Base-by-base conservation (phyloP, 2,113 vertebrate genomes). In the Menura novaehollandiae region DNA sequence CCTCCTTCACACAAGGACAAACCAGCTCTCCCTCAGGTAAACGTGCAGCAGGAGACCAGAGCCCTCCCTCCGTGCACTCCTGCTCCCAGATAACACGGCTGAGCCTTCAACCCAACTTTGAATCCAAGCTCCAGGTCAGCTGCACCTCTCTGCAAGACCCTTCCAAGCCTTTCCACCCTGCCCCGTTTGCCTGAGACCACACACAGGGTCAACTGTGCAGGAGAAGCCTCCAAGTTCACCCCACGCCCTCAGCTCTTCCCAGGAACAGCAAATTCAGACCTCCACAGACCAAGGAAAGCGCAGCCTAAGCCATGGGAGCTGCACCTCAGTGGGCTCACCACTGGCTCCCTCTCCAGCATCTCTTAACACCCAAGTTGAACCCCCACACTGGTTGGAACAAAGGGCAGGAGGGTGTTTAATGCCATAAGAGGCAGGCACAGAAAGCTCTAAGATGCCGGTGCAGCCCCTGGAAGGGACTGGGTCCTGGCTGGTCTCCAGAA, bases 401-500 rank as follows among this genome's bases (percentile, higher is more conserved):
- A 55, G 46, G 56, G 26, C 58, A 44, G 15, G 43, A 23, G n/a
- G 19, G 39, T 3, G 6, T 37, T 75, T 52, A 18, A 44, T 59
- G 51, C 67, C 46, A 26, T 2, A 26, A 35, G 79, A 41, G 44
- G 44, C 76, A 76, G 43, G 66, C 5, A 8, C 72, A 89, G 55
- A 55, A 56, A 79, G 51, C 75, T 56, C 8, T 0, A n/a, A 84
- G 87, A 47, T 0, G 4, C 17, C 0, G 0, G 26, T 19, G 64
- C 46, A 72, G 76, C 20, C 49, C 1, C 0, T 7, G 2, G 51
- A 93, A 80, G 60, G 69, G 84, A 20, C 15, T 0, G 1, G 77
- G 18, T 73, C 59, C 89, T 89, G 91, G 89, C 89, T 73, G 74
- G 44, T n/a, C 49, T 88, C 93, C 89, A 95, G 81, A 75, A 89